A percentile compares a stretch with the other conserved stretches of the same genome.
phyloP scores from a whole-genome alignment of 2,113 vertebrate species.

The Malaclemys terrapin region DNA sequence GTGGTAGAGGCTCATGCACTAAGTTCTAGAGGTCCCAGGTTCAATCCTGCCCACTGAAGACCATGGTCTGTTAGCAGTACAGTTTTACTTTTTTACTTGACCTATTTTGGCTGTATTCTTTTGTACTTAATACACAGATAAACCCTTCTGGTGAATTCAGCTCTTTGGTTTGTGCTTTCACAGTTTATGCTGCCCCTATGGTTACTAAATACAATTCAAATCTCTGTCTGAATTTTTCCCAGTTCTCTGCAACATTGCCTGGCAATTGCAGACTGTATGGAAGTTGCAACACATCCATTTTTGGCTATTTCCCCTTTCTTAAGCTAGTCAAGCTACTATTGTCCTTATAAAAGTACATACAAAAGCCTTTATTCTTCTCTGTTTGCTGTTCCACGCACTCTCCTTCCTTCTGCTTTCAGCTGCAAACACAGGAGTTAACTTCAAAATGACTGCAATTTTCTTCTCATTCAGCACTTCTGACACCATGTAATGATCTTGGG shows the following conservation, averaged over 20 bases:
- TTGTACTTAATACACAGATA: not conserved
- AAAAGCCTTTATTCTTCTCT: not conserved
- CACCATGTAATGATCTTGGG: not conserved
- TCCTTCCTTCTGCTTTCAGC: not conserved
- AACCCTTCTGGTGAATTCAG: not conserved
- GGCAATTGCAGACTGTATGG: not conserved
- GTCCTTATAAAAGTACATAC: not conserved
- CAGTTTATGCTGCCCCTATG: not conserved
- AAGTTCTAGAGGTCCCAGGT: no score
- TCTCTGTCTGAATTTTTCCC: not conserved
- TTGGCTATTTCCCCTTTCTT: not conserved
- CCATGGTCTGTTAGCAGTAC: no score
- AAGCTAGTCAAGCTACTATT: not conserved
- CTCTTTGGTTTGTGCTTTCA: not conserved
- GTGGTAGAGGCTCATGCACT: no score
- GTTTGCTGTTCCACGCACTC: not conserved
- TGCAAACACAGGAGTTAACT: not conserved
- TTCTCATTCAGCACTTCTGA: not conserved
- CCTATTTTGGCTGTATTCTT: not conserved
- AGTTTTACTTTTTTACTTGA: not conserved
- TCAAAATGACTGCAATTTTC: not conserved
- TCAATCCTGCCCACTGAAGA: no score
- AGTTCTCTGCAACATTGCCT: not conserved
- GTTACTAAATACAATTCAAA: not conserved
- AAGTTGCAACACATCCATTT: not conserved